Percentiles rank a stretch among this genome's conserved stretches.
phyloP scores from a whole-genome alignment of 2,113 vertebrate species.

The Setophaga petechia region DNA sequence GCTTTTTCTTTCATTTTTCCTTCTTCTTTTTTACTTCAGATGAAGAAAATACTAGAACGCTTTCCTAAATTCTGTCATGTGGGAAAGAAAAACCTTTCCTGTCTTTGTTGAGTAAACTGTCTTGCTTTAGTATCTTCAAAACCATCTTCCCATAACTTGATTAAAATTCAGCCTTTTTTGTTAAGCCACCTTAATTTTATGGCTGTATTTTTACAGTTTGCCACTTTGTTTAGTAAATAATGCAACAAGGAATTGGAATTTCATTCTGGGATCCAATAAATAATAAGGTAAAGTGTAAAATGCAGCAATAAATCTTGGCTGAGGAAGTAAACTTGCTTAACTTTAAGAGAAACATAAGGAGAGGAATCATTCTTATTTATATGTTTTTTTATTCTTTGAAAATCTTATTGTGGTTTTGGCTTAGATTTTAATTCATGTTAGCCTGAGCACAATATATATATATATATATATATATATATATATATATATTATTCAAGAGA shows the following conservation, averaged over 20 bases:
- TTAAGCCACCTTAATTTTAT: slow-evolving; percentile 69
- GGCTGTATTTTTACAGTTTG: slow-evolving; percentile 46
- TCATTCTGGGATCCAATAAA: slow-evolving; percentile 58
- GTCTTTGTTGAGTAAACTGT: background rate
- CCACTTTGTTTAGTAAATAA: slow-evolving; percentile 62
- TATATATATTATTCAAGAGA: background rate
- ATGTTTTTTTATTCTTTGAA: background rate
- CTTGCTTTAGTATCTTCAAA: background rate
- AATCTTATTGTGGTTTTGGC: background rate
- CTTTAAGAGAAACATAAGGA: background rate
- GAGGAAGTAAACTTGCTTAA: background rate
- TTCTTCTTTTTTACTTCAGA: background rate
- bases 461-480: background rate
- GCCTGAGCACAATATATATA: background rate
- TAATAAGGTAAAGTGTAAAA: slow-evolving; percentile 62
- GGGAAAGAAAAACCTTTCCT: background rate
- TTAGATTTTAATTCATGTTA: background rate
- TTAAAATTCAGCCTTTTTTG: slow-evolving; percentile 65
- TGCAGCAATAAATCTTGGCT: slow-evolving; percentile 34
- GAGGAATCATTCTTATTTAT: background rate
- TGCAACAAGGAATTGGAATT: slow-evolving; percentile 57
- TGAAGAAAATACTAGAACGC: background rate
- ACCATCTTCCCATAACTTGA: slow-evolving; percentile 45
- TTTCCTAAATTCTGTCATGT: background rate
- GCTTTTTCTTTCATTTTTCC: background rate